Percentiles rank a stretch among this genome's conserved stretches.
phyloP scores from a whole-genome alignment of 1,140 invertebrate species.

The Drosophila repletoides region DNA sequence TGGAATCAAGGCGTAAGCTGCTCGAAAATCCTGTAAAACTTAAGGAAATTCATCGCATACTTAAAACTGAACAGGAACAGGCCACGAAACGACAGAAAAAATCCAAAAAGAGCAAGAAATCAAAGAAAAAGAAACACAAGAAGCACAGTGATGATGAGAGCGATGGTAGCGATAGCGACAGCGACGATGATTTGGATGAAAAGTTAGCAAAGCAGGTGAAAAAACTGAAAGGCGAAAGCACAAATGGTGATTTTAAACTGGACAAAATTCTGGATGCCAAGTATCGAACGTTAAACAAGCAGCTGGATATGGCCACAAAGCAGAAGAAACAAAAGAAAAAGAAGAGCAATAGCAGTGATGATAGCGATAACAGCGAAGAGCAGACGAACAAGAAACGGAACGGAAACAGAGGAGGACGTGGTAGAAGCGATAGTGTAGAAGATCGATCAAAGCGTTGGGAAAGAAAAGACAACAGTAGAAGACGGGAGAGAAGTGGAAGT shows the following conservation, averaged over 20 bases:
- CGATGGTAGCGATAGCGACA: conserved; percentile 75
- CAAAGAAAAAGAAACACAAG: conserved; percentile 67
- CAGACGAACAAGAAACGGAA: neutral
- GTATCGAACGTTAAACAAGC: conserved; percentile 75
- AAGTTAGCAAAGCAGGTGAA: conserved; percentile 83
- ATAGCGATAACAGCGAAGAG: conserved; percentile 15
- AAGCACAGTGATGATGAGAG: conserved; percentile 41
- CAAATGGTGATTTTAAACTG: conserved; percentile 49
- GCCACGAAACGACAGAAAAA: conserved; percentile 84
- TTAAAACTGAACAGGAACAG: conserved; percentile 85
- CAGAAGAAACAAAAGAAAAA: conserved; percentile 38
- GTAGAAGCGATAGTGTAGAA: neutral
- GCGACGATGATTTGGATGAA: conserved; percentile 83
- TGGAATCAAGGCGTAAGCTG: conserved; percentile 90
- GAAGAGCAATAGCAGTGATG: conserved; percentile 20
- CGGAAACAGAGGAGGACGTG: neutral
- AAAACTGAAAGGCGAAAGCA: conserved; percentile 79
- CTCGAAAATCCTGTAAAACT: conserved; percentile 95
- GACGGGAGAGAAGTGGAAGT: neutral
- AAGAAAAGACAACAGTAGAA: neutral
- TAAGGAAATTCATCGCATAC: conserved; percentile 90
- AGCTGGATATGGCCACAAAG: conserved; percentile 71
- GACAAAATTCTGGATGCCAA: conserved; percentile 67
- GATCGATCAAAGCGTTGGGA: neutral
- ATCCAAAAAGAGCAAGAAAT: conserved; percentile 83